Evolutionary conservation across 1,140 invertebrate species (phyloP), one percentile per base, ranked within the genome.

Genomic region (Palaemon carinicauda): DNA sequence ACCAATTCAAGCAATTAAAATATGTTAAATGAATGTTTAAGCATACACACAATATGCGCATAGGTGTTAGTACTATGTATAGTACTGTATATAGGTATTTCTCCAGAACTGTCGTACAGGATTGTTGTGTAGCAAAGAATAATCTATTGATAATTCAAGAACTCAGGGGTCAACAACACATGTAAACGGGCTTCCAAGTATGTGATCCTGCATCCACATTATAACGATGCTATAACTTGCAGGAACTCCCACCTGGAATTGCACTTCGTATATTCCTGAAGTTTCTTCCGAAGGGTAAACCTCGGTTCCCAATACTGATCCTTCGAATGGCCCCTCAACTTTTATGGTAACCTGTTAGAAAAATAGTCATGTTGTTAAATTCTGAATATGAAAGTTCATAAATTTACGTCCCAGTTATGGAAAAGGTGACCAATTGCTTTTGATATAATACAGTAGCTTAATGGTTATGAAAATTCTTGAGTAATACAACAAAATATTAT

Each of bases 101-200:
- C 41, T 41, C 12, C 41, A 41, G 29, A 41, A 14, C 69, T 73
- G 21, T n/a, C 29, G 69, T 73, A 41, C 29, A 73, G 41, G 19
- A 73, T 7, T 60, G 27, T 2, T 27, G 27, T 54, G 10, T n/a
- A 10, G 3, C 51, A 79, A n/a, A 12, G 31, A 31, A 27, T 3
- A 2, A 54, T 15, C 19, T 52, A 24, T 27, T 29, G 17, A 31
- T 41, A 10, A 50, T 1, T 15, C 17, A n/a, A 50, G 1, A 5
- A 31, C 52, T 27, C 17, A n/a, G 14, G 31, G 31, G 29, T 75
- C 69, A 2, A 82, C 81, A 27, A 54, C 52, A 31, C 81, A 82
- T n/a, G 81, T 74, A 50, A 82, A 82, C 10, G 81, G 81, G 69
- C 81, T 82, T 10, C 81, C 81, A 21, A 51, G 50, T 29, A 82